Base-by-base conservation (phyloP, 2,888 invertebrate species). In the Disparrhopalites patrizii region DNA sequence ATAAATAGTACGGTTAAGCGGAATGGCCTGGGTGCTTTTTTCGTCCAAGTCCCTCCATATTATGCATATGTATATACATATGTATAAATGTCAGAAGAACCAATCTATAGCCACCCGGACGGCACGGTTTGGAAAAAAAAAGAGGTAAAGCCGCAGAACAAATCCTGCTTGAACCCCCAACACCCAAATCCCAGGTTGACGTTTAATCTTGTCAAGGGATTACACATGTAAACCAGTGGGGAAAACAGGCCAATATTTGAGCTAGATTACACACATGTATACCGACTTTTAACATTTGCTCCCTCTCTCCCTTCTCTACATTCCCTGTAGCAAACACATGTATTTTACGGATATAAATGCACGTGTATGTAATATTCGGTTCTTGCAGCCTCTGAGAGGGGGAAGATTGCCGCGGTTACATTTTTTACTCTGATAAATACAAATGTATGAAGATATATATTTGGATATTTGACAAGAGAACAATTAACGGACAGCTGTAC, bases 131-230 rank as follows among this genome's bases (percentile, higher is more conserved):
- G n/a, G n/a, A n/a, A n/a, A n/a, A n/a, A n/a, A n/a, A n/a, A n/a
- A 54, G 54, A 15, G 20, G 54, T 54, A 31, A 31, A n/a, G n/a
- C n/a, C n/a, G n/a, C n/a, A n/a, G n/a, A n/a, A n/a, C 23, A 20
- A 38, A n/a, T 27, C 30, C 8, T 23, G 33, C 54, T 27, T 62
- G 54, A 52, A 51, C n/a, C n/a, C 28, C 27, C 62, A 51, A 7
- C 13, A 36, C n/a, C 38, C 28, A 62, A 66, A 66, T 66, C 66
- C 66, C 66, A 62, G 62, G 54, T 62, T 62, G 66, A 66, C 62
- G 30, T 66, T 66, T 66, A 66, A 66, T 66, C 66, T 66, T 66
- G 62, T 66, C 66, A 62, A n/a, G 36, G 66, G 66, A 66, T 66
- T 66, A 66, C 62, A 54, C 55, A 62, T 56, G 62, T 60, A 66